Base-by-base conservation (phyloP, 64 coral and sea anemone genomes). In the Porites lutea region DNA sequence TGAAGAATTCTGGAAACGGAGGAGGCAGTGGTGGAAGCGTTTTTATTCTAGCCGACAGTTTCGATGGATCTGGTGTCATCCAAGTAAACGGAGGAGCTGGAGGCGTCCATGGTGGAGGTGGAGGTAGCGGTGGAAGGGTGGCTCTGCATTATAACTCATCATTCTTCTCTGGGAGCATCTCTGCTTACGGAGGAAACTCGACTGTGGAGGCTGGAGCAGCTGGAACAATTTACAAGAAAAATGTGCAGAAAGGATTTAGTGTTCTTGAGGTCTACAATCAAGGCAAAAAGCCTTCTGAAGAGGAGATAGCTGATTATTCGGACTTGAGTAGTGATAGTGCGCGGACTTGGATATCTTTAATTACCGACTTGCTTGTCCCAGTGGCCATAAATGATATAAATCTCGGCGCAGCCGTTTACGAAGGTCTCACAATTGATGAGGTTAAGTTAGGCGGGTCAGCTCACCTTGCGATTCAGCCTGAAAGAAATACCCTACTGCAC, bases 1-100 rank as follows among this genome's bases (percentile, higher is more conserved):
- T 47, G 5, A 57, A 54, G 4, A 91, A 88, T 13, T 79, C 82
- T 5, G 16, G 23, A 23, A 71, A 87, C 37, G 95, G 95, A 10
- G 95, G 95, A 67, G 95, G 88, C 6, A 96, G 95, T 74, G 95
- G 95, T 46, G 95, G 95, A 9, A 96, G 92, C 64, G 13, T 96
- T 27, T 88, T 94, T 48, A 94, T 96, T 59, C 48, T 90, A 67
- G 52, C 88, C 74, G 81, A 15, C 82, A 77, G 13, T 3, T 72
- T 96, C 59, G 65, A 84, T 37, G 95, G 95, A 19, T 74, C 95
- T 13, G 95, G 95, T 19, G 66, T 86, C 16, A 76, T 96, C 27
- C 62, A 90, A 63, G 95, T 82, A n/a, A 69, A 94, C 63, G 95
- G 95, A 49, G 95, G 95, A 2, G 69, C 80, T 12, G 95, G 95